Percentiles rank a stretch among this genome's conserved stretches.
Evolutionary conservation across 2,888 invertebrate genomes (phyloP).

Genomic region (Amorpha juglandis): DNA sequence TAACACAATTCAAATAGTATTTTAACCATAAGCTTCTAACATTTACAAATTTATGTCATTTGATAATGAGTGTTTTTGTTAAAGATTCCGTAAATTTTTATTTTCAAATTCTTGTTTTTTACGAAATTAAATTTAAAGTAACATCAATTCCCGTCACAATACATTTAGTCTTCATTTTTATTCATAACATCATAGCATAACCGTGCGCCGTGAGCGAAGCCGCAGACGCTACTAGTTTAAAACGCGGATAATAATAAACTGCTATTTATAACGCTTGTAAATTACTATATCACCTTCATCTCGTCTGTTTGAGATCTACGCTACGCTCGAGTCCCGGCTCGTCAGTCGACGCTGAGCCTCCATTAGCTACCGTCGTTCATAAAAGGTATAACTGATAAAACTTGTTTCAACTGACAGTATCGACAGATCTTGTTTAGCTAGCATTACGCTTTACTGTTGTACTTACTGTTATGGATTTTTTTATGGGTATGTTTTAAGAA

Average conservation of each 20-base stretch:
- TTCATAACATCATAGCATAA: background rate
- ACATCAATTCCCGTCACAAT: no score
- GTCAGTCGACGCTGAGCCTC: background rate
- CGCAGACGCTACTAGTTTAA: background rate
- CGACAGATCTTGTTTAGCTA: conserved; percentile 4
- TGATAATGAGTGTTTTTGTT: no score
- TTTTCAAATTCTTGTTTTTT: no score
- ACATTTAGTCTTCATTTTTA: no score
- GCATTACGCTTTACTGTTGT: conserved; percentile 10
- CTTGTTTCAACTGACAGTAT: background rate
- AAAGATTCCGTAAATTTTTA: no score
- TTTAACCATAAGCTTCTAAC: no score
- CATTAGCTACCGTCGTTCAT: conserved; percentile 5
- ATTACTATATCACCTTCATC: conserved; percentile 17
- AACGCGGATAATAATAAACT: background rate
- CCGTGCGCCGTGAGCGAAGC: background rate
- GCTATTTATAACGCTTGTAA: conserved; percentile 5
- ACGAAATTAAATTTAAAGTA: no score
- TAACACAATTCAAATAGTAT: background rate
- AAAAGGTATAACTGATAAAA: conserved; percentile 6
- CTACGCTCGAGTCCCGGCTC: background rate
- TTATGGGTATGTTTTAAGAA: background rate
- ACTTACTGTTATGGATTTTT: conserved; percentile 10
- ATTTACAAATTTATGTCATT: no score
- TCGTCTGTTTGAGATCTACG: background rate